Percentiles rank a stretch among this genome's conserved stretches.
phyloP scores from a whole-genome alignment of 1,140 invertebrate species.

The Leptopilina boulardi region DNA sequence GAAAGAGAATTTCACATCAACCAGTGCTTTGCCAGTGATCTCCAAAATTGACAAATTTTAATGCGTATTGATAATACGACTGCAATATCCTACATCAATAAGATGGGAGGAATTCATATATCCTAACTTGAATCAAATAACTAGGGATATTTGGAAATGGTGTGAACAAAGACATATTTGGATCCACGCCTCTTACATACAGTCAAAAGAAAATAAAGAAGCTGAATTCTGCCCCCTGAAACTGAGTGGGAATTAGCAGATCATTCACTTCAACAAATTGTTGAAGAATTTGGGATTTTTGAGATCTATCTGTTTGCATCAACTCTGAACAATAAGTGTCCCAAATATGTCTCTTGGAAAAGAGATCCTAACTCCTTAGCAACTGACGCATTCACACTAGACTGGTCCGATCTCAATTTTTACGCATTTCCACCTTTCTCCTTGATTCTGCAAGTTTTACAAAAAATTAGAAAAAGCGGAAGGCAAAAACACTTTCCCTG shows the following conservation, averaged over 20 bases:
- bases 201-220: slow-evolving; percentile 44
- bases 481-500: slow-evolving; percentile 52
- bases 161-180: slow-evolving; percentile 45
- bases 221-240: slow-evolving; percentile 28
- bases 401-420: slow-evolving; percentile 30
- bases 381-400: slow-evolving; percentile 38
- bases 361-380: slow-evolving; percentile 32
- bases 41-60: slow-evolving; percentile 48
- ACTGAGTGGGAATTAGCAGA: slow-evolving; percentile 36
- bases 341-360: slow-evolving; percentile 31
- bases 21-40: slow-evolving; percentile 20
- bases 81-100: slow-evolving; percentile 50
- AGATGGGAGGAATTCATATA: slow-evolving; percentile 50
- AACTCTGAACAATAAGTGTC: slow-evolving; percentile 41
- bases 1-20: slow-evolving; percentile 44
- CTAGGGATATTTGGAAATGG: slow-evolving; percentile 49
- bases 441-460: slow-evolving; percentile 21
- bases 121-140: slow-evolving; percentile 37
- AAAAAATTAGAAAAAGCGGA: slow-evolving; percentile 33
- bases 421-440: slow-evolving; percentile 50
- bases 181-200: slow-evolving; percentile 42
- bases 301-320: slow-evolving; percentile 51
- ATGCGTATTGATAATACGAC: slow-evolving; percentile 56
- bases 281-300: slow-evolving; percentile 47
- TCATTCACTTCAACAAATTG: slow-evolving; percentile 43